Evolutionary conservation across 1,140 invertebrate genomes (phyloP).

Genomic region (Apis mellifera): DNA sequence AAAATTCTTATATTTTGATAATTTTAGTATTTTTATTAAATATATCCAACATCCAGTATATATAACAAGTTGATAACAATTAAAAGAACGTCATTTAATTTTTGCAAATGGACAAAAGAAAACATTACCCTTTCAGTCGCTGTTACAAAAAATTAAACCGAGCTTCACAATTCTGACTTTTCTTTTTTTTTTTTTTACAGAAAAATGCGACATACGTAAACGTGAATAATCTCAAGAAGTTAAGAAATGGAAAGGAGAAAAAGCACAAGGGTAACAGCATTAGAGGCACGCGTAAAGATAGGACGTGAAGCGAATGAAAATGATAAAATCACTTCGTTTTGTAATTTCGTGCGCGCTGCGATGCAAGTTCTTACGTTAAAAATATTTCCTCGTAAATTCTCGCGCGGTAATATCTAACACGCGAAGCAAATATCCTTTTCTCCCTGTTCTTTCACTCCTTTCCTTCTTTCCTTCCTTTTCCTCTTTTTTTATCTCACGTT

Average conservation of each 20-base stretch:
- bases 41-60: too few relatives aligned
- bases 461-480: background rate
- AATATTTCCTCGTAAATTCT: conserved; percentile 37
- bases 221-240: background rate
- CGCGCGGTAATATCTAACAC: background rate
- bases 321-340: conserved; percentile 26
- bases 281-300: background rate
- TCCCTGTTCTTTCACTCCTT: background rate
- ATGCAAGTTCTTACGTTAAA: conserved; percentile 26
- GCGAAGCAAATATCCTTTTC: conserved; percentile 29
- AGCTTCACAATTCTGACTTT: background rate
- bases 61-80: too few relatives aligned
- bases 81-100: too few relatives aligned
- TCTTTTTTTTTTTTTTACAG: too few relatives aligned
- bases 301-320: background rate
- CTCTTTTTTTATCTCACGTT: background rate
- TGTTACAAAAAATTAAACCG: background rate
- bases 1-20: too few relatives aligned
- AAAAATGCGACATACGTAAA: background rate
- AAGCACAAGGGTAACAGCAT: background rate
- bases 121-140: too few relatives aligned
- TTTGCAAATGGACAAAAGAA: too few relatives aligned
- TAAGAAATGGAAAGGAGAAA: background rate
- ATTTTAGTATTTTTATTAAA: too few relatives aligned
- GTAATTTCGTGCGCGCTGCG: conserved; percentile 9